phyloP scores from a whole-genome alignment of 2,797 vertebrate species.

The Dicrostonyx torquatus region DNA sequence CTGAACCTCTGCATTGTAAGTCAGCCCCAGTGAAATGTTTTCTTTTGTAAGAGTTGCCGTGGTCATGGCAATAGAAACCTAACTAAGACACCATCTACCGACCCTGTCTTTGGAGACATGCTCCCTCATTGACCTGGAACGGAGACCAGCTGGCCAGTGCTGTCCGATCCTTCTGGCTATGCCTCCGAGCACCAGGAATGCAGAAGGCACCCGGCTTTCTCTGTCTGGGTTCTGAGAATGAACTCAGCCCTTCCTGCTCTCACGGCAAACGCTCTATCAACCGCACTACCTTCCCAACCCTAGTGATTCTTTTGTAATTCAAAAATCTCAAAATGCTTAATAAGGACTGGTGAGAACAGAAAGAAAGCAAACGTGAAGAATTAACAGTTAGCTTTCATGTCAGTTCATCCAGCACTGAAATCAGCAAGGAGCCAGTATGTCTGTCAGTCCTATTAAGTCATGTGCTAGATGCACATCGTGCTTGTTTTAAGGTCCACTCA shows the following conservation, averaged over 20 bases:
- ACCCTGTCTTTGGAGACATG: not conserved
- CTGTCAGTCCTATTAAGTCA: not conserved
- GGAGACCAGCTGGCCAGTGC: not conserved
- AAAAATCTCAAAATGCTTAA: not conserved
- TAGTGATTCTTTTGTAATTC: constrained; percentile 38
- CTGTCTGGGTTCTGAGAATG: not conserved
- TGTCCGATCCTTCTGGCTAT: not conserved
- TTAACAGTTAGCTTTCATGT: not conserved
- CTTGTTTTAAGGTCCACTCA: not conserved
- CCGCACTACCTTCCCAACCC: not conserved
- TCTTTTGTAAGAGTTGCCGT: too few species aligned
- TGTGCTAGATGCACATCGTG: not conserved
- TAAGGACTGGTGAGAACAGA: not conserved
- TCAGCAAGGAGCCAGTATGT: not conserved
- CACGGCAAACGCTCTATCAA: too few species aligned
- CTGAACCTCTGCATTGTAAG: too few species aligned
- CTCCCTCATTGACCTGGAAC: not conserved
- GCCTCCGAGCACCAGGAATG: not conserved
- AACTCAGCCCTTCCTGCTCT: not conserved
- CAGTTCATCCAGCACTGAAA: not conserved
- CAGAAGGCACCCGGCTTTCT: not conserved
- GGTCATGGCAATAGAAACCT: too few species aligned
- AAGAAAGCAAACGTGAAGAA: not conserved
- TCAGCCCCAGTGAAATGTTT: too few species aligned
- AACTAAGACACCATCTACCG: too few species aligned